Evolutionary conservation across 2,888 invertebrate genomes (phyloP), one percentile per base, ranked within the genome.

Genomic region (Lycaena phlaeas): DNA sequence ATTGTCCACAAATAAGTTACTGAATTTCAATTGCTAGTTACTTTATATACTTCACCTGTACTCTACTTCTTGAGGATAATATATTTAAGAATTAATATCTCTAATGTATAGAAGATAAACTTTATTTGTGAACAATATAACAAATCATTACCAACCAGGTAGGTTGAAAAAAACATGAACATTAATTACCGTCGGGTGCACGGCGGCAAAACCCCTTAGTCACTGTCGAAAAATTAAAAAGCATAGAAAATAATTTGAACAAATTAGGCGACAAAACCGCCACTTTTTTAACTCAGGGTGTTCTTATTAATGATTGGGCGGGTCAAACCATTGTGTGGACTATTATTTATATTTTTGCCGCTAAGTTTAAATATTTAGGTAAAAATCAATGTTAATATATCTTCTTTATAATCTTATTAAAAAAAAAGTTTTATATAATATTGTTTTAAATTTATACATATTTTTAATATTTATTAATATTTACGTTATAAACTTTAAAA

Each of bases 261-360:
- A 74, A 76, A 79, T 78, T 77, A 74, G 71, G 79, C 78, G 79
- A 81, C 79, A 81, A 76, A 77, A 59, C 70, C 65, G 64, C 54
- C 79, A 76, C 76, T 57, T 78, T 75, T 70, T 56, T 57, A 58
- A 52, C 9, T 63, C 36, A 31, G 36, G 29, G 14, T 41, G 38
- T 44, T 42, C 59, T 68, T 70, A 70, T 72, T 68, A 60, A 69
- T 70, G 60, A 41, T 38, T 41, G 45, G 68, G 62, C 61, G 64
- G 56, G 57, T 50, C 38, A 25, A 22, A 5, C 22, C 12, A 2
- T 18, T 34, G 18, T 34, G 22, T 34, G 11, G 17, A 18, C 34
- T 18, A 11, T 22, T 34, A 22, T 34, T 34, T 12, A 22, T 34
- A 34, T 34, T 34, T n/a, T 22, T 22, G 18, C 34, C 34, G 34